Evolutionary conservation across 2,888 invertebrate genomes (phyloP), one percentile per base, ranked within the genome.

Genomic region (Hanleya hanleyi): DNA sequence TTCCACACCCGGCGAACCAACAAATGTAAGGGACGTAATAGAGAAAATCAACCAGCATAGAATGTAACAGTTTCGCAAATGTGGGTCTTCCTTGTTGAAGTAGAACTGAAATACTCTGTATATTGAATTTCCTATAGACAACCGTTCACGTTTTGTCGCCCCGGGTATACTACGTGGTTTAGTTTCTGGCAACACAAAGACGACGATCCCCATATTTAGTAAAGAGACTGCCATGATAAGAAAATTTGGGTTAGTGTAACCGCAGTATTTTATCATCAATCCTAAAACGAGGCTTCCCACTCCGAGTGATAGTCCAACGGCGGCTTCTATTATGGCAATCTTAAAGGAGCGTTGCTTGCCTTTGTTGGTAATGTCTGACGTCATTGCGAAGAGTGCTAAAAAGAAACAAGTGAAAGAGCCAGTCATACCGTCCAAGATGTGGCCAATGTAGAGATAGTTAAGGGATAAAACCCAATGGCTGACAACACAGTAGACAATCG

Each of bases 291-390:
- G 36, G 1, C 47, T 38, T 22, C 75, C 70, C 0, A 76, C 5
- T 12, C 75, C 57, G 7, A 67, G 66, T 0, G 77, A 79, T 35
- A 80, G 15, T 18, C 75, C 79, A 1, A 75, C 41, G 0, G 73
- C 71, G 0, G 76, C 29, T 41, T 80, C 77, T 9, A 79, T 66
- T 4, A 77, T 12, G 1, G 75, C 73, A 22, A 81, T 70, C 4
- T 70, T 76, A 33, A 77, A 47, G 4, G 80, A 75, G 36, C 82
- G 41, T 22, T 69, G 50, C 49, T 77, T 80, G 2, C 77, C 79
- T 1, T 29, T 57, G 18, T 50, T n/a, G 4, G 82, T 81, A n/a
- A 79, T 69, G 61, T 82, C 82, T 9, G 79, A 74, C 15, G 73
- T 57, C 33, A 77, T 80, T 0, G 76, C 61, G 51, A 69, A 79